Conservation (phyloP, 2,113 vertebrate genomes). For the Cyprinodon variegatus region DNA sequence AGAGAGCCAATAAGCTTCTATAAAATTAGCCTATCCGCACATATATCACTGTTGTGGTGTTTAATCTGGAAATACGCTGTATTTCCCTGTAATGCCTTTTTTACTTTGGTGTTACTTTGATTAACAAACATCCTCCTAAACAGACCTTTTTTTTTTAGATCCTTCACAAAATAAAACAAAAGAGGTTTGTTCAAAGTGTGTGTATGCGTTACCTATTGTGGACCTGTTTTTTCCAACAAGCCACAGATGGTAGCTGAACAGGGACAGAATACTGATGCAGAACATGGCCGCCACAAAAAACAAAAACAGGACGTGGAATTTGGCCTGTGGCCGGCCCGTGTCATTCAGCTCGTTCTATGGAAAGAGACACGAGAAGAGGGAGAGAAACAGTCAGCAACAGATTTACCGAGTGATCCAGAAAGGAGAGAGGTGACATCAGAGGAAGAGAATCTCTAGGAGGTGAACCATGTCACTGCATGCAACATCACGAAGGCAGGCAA, state of each 20-base stretch:
- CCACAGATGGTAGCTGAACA: constrained; percentile 98
- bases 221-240: constrained; percentile 96
- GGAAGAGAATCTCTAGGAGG: not conserved
- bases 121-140: too few relatives aligned
- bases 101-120: too few relatives aligned
- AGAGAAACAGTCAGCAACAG: constrained; percentile 31
- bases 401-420: not conserved
- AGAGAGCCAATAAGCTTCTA: too few relatives aligned
- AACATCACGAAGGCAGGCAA: constrained; percentile 21
- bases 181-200: not conserved
- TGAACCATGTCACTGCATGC: constrained; percentile 8
- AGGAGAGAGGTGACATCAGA: not conserved
- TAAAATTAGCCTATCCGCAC: too few relatives aligned
- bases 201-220: constrained; percentile 86
- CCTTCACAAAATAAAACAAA: not conserved
- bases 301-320: constrained; percentile 97
- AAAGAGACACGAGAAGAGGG: constrained; percentile 49
- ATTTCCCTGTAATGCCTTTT: too few relatives aligned
- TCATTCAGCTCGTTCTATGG: constrained; percentile 87
- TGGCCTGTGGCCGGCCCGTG: constrained; percentile 79
- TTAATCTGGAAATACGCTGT: too few relatives aligned
- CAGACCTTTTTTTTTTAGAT: too few relatives aligned
- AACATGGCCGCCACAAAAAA: constrained; percentile 99
- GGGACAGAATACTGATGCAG: constrained; percentile 95
- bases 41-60: too few relatives aligned